These are phyloP conservation scores for Phortica magna DNA, from an alignment of 2,888 invertebrate species.

Conservation along the genomic window DNA sequence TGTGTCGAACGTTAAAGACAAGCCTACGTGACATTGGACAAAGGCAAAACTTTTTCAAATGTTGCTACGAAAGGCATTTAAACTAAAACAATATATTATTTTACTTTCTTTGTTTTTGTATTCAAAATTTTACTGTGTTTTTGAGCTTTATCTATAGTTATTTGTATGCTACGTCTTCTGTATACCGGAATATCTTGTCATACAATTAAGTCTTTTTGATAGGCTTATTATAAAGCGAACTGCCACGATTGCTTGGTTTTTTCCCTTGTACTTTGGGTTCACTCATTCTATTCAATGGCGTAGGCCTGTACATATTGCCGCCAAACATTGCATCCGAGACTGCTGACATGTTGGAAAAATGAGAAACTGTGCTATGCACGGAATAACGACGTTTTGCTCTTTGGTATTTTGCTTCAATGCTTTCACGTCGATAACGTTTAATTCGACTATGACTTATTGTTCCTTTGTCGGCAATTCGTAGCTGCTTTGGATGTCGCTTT, in stretches of 20 bases:
- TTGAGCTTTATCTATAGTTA: background rate
- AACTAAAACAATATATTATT: too few relatives aligned
- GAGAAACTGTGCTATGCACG: slow-evolving; percentile 2
- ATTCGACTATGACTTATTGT: background rate
- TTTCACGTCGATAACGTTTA: background rate
- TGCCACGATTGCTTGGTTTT: too few relatives aligned
- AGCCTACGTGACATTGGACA: too few relatives aligned
- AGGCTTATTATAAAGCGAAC: too few relatives aligned
- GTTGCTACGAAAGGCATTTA: too few relatives aligned
- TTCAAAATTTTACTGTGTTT: too few relatives aligned
- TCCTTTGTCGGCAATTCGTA: background rate
- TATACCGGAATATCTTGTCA: too few relatives aligned
- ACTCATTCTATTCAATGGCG: too few relatives aligned
- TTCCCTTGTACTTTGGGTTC: too few relatives aligned
- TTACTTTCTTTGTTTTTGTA: too few relatives aligned
- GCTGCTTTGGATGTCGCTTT: slow-evolving; percentile 3
- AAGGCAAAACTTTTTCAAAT: too few relatives aligned
- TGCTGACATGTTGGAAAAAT: background rate
- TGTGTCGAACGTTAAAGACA: background rate
- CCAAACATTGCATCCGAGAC: background rate
- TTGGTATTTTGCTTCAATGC: background rate
- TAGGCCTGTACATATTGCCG: background rate
- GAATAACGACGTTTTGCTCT: background rate
- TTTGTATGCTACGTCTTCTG: background rate
- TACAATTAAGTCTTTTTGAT: too few relatives aligned